Base-by-base conservation (phyloP, 2,888 invertebrate species). In the Margaritifera margaritifera region DNA sequence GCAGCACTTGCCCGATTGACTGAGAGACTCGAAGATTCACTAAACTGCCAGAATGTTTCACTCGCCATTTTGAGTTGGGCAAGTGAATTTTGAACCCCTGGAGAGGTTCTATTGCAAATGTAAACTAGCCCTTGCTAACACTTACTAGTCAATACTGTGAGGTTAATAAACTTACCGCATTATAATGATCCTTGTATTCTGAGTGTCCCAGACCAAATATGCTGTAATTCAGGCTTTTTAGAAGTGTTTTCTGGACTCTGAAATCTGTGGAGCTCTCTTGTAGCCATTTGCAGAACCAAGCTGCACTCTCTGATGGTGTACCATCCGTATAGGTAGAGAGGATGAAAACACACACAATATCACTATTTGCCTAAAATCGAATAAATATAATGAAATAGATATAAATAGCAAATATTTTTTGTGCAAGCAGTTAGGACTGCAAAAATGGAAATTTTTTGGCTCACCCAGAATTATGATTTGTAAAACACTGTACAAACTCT, bases 181-280 rank as follows among this genome's bases (percentile, higher is more conserved):
- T 82, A 72, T 82, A 88, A 70, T 86, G 66, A 11, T 87, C 87
- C 51, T 75, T 73, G 69, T 92, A 92, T 11, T 87, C 70, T 8
- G 92, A 92, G 83, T 92, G 91, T 31, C 92, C 92, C 51, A 92
- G 86, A 6, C 92, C 92, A 83, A 92, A 91, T 3, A 92, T 90
- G 50, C 90, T 87, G 84, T 88, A 92, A 51, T 87, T 84, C 66
- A 92, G 70, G 42, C 89, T 89, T 27, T 86, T 84, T 24, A 92
- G 84, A n/a, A 90, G 81, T 19, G 86, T 86, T 75, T 91, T 92
- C 52, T 91, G 90, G 42, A 92, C 89, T 62, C 92, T 85, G 79
- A 92, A 92, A 81, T 92, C 92, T 55, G 88, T 88, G 0, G 91
- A 88, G 20, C 91, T 86, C 75, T 92, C 92, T 64, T 90, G 86